Conservation (phyloP, 2,113 vertebrate genomes). For the Tretioscincus oriximinensis region DNA sequence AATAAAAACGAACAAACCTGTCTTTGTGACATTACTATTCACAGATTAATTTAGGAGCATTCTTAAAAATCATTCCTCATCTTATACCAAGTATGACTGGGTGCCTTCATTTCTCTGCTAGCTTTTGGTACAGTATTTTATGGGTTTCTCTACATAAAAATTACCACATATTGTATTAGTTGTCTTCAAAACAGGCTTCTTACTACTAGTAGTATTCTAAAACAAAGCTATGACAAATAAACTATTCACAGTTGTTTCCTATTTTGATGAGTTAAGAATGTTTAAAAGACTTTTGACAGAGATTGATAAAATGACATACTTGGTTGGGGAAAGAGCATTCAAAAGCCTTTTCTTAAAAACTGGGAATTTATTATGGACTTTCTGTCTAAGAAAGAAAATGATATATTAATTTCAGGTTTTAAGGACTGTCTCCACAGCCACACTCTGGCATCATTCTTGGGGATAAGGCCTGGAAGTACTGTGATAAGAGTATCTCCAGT, state of each 20-base stretch:
- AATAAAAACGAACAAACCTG: slow-evolving; percentile 53
- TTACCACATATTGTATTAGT: background rate
- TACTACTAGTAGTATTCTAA: background rate
- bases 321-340: too few relatives aligned
- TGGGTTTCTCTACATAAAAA: background rate
- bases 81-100: background rate
- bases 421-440: too few relatives aligned
- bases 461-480: too few relatives aligned
- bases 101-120: background rate
- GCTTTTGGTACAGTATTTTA: background rate
- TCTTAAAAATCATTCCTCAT: background rate
- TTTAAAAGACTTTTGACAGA: background rate
- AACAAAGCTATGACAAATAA: background rate
- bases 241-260: background rate
- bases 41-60: background rate
- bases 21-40: slow-evolving; percentile 26
- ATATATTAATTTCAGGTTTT: too few relatives aligned
- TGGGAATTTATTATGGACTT: too few relatives aligned
- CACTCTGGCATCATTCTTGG: too few relatives aligned
- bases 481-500: too few relatives aligned
- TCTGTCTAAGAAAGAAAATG: too few relatives aligned
- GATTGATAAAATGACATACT: too few relatives aligned
- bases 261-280: background rate
- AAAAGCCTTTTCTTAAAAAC: too few relatives aligned
- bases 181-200: background rate